phyloP scores from a whole-genome alignment of 2,113 vertebrate genomes.

The Strix aluco region DNA sequence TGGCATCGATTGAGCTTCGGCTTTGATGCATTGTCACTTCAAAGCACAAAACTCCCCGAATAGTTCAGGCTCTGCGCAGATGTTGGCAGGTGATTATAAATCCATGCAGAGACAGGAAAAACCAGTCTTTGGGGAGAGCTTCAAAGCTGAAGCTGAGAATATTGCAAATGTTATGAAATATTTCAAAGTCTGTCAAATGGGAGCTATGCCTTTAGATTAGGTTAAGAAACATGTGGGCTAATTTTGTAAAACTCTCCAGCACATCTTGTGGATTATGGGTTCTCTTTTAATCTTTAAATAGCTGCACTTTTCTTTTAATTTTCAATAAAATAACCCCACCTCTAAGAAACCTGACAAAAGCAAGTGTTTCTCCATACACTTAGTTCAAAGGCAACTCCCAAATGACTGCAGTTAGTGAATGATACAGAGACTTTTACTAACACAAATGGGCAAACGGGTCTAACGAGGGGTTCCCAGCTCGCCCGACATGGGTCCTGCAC shows the following conservation, averaged over 20 bases:
- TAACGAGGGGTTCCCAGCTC: neutral
- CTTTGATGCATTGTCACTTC: slow-evolving; percentile 36
- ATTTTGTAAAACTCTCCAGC: neutral
- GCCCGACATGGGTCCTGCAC: neutral
- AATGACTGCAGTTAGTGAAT: neutral
- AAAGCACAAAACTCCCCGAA: neutral
- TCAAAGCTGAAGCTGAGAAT: slow-evolving; percentile 14
- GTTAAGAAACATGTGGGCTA: neutral
- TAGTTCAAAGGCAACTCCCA: neutral
- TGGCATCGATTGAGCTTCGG: rapidly evolving
- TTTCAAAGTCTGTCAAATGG: slow-evolving; percentile 7
- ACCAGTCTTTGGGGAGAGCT: slow-evolving; percentile 18
- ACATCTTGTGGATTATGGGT: neutral
- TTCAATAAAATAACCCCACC: neutral
- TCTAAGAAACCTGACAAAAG: neutral
- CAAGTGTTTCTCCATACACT: neutral
- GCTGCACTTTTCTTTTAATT: neutral
- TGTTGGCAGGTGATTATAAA: slow-evolving; percentile 53
- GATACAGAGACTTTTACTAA: neutral
- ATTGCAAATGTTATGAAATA: neutral
- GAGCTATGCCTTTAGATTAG: neutral
- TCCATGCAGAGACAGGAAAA: neutral
- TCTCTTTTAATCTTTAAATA: slow-evolving; percentile 8
- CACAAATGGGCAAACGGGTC: neutral
- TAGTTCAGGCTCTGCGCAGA: neutral